phyloP scores from a whole-genome alignment of 2,113 vertebrate genomes.

The Thermophis baileyi region DNA sequence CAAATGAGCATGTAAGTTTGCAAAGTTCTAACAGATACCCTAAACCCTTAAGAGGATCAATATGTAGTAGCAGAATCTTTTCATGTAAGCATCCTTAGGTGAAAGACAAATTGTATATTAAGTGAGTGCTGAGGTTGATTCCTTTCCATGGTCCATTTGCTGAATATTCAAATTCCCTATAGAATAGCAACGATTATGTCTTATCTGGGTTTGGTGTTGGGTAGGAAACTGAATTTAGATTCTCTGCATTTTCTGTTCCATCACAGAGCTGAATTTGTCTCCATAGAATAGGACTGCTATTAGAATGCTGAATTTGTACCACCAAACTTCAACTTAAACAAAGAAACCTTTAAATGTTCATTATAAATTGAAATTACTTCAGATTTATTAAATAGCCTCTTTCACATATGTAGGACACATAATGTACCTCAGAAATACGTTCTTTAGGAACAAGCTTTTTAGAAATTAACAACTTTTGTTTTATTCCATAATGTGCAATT shows the following conservation, averaged over 20 bases:
- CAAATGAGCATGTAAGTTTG: conserved; percentile 10
- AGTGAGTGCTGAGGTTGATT: not conserved
- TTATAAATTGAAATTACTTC: conserved; percentile 37
- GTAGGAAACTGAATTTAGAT: not conserved
- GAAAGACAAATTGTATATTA: too few species aligned
- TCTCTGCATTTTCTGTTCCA: not conserved
- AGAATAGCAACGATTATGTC: not conserved
- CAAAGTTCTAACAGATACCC: conserved; percentile 23
- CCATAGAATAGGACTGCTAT: not conserved
- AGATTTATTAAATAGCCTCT: conserved; percentile 32
- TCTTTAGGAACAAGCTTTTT: not conserved
- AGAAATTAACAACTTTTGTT: not conserved
- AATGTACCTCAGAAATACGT: conserved; percentile 15
- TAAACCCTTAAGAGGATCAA: not conserved
- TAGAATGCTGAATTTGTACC: not conserved
- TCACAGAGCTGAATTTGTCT: not conserved
- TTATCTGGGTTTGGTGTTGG: not conserved
- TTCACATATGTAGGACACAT: conserved; percentile 6
- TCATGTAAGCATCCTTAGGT: not conserved
- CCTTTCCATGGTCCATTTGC: not conserved
- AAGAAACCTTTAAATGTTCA: conserved; percentile 24
- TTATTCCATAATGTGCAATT: not conserved
- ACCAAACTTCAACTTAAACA: not conserved
- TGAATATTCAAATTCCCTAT: too few species aligned
- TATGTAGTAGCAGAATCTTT: not conserved